phyloP scores from a whole-genome alignment of 2,888 invertebrate genomes.

The Catocala fraxini region DNA sequence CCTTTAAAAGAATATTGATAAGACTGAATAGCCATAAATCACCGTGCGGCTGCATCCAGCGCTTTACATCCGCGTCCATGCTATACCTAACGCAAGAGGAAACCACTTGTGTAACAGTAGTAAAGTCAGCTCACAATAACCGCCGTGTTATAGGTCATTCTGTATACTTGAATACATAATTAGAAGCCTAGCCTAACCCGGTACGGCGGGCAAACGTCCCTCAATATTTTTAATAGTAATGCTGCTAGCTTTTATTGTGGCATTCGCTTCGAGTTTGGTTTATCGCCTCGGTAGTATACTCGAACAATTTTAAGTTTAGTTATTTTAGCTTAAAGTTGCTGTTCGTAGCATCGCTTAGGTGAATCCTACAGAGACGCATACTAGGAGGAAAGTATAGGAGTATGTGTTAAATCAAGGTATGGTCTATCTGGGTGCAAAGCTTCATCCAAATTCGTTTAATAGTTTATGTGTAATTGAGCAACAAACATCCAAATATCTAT shows the following conservation, averaged over 20 bases:
- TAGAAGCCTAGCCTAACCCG: slow-evolving; percentile 51
- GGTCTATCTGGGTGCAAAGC: too few relatives aligned
- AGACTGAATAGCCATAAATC: background rate
- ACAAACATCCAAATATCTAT: too few relatives aligned
- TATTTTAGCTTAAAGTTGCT: too few relatives aligned
- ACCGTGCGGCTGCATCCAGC: slow-evolving; percentile 50
- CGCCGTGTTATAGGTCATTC: slow-evolving; percentile 75
- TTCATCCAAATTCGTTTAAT: too few relatives aligned
- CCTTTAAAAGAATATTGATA: background rate
- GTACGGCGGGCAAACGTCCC: slow-evolving; percentile 16
- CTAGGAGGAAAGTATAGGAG: too few relatives aligned
- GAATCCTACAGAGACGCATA: too few relatives aligned
- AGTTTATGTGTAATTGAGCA: too few relatives aligned
- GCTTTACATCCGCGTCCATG: slow-evolving; percentile 25
- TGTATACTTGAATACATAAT: slow-evolving; percentile 73
- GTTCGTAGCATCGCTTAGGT: too few relatives aligned
- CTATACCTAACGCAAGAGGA: slow-evolving; percentile 65
- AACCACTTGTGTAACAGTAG: slow-evolving; percentile 79
- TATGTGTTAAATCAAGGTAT: too few relatives aligned
- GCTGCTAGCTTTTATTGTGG: background rate
- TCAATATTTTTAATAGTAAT: slow-evolving; percentile 34
- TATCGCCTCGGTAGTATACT: too few relatives aligned
- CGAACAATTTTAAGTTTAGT: too few relatives aligned
- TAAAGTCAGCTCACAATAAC: slow-evolving; percentile 72
- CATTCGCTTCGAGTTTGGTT: background rate